A percentile compares a stretch with the other conserved stretches of the same genome.
These are phyloP conservation scores for Microctonus aethiopoides DNA, from an alignment of 2,888 invertebrate genomes.

Conservation along the genomic window DNA sequence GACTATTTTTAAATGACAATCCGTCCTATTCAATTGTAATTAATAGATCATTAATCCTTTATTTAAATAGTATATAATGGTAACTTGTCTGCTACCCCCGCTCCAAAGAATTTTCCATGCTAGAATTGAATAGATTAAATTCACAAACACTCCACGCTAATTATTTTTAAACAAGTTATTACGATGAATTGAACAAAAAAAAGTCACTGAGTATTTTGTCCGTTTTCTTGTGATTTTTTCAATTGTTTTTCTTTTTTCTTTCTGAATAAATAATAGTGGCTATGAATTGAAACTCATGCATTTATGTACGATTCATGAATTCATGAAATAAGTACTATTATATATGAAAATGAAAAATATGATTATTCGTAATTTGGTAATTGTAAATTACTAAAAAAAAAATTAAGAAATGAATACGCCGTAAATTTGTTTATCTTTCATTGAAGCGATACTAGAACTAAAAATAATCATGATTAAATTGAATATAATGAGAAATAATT, in stretches of 20 bases:
- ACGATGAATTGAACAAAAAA: too few species aligned
- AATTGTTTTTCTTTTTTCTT: not conserved
- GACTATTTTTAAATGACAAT: not conserved
- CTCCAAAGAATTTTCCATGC: not conserved
- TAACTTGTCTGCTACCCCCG: not conserved
- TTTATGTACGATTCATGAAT: not conserved
- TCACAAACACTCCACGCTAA: not conserved
- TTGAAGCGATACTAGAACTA: not conserved
- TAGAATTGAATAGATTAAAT: not conserved
- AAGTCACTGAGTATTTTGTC: not conserved
- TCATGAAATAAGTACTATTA: not conserved
- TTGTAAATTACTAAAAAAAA: constrained; percentile 45
- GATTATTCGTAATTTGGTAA: constrained; percentile 13
- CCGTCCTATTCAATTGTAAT: constrained; percentile 9
- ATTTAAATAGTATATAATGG: not conserved
- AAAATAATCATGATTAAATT: not conserved
- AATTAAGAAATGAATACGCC: not conserved
- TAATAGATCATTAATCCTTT: not conserved
- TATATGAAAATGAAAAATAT: not conserved
- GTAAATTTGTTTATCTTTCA: not conserved
- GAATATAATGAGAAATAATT: not conserved
- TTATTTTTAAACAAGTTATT: not conserved
- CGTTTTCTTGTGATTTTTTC: not conserved
- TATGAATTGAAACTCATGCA: not conserved
- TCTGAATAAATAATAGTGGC: not conserved